phyloP scores from a whole-genome alignment of 2,797 vertebrate species.

The Eulemur mongoz region DNA sequence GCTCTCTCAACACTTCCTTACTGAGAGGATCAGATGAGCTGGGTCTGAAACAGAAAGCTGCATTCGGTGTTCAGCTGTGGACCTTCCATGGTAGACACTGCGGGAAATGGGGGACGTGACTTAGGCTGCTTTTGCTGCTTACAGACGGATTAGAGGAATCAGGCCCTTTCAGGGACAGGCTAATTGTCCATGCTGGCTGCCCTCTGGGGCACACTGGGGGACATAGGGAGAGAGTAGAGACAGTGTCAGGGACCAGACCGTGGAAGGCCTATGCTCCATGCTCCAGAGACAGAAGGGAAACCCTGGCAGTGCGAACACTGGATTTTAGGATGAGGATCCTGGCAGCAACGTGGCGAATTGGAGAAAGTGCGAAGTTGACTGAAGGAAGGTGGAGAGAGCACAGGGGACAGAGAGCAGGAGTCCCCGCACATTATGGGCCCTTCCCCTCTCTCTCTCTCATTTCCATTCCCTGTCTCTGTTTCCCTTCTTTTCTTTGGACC shows the following conservation, averaged over 20 bases:
- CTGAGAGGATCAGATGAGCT: neutral
- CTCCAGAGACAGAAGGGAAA: too few species aligned
- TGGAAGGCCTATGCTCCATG: rapidly evolving
- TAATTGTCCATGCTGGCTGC: rapidly evolving
- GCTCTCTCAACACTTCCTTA: neutral
- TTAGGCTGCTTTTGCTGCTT: neutral
- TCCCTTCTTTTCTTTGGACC: neutral
- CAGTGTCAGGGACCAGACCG: neutral
- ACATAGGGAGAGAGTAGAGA: neutral
- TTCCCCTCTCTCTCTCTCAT: neutral
- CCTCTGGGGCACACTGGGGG: rapidly evolving
- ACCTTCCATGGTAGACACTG: rapidly evolving
- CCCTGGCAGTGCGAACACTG: rapidly evolving
- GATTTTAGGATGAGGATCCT: neutral
- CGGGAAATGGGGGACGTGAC: neutral
- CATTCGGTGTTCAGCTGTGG: neutral
- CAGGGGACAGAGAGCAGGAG: too few species aligned
- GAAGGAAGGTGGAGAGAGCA: rapidly evolving
- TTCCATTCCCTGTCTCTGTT: neutral
- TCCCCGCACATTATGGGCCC: rapidly evolving
- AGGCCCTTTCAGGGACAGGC: neutral
- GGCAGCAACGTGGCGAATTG: rapidly evolving
- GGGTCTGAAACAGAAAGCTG: neutral
- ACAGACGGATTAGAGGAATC: neutral
- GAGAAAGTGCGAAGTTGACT: neutral